Evolutionary conservation across 2,113 vertebrate genomes (phyloP), one percentile per base, ranked within the genome.

Genomic region (Chloebia gouldiae): DNA sequence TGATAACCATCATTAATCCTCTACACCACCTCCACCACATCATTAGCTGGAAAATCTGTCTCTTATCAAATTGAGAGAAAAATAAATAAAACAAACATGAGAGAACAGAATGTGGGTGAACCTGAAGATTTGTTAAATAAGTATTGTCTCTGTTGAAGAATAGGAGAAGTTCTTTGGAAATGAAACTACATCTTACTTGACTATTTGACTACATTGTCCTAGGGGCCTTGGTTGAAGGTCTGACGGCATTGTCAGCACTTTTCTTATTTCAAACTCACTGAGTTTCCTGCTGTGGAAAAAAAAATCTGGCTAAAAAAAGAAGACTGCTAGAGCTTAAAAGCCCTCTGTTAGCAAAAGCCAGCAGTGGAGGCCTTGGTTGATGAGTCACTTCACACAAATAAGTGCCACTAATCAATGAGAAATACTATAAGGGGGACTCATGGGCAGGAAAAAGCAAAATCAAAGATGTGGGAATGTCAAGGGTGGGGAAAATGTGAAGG

Each of bases 281-380:
- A 82, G 35, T 81, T 91, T 95, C 96, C 80, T 95, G 76, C 73
- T 95, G 80, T 92, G 71, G 61, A 85, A 86, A 60, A 86, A 70
- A 35, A 64, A 47, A 13, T 28, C 33, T 28, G n/a, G 33, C 87
- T 95, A 93, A 96, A 97, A 97, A 96, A 97, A 80, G 81, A 96
- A 96, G 90, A 59, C 81, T 93, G 47, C 71, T 73, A 83, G 54
- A 83, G 81, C 79, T 97, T 96, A 92, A 96, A 97, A 97, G 92
- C 93, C 88, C 68, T 80, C 93, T 73, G 78, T 90, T 95, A 93
- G 82, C 78, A 94, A 88, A 92, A 96, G 47, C 35, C 75, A 94
- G 85, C 63, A 82, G 45, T 82, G 50, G 60, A 91, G 90, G 76
- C 90, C 51, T 65, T 93, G 81, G 64, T 10, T 95, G 50, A 92